Evolutionary conservation across 2,113 vertebrate species (phyloP).

Genomic region (Psilopsiagon aymara): DNA sequence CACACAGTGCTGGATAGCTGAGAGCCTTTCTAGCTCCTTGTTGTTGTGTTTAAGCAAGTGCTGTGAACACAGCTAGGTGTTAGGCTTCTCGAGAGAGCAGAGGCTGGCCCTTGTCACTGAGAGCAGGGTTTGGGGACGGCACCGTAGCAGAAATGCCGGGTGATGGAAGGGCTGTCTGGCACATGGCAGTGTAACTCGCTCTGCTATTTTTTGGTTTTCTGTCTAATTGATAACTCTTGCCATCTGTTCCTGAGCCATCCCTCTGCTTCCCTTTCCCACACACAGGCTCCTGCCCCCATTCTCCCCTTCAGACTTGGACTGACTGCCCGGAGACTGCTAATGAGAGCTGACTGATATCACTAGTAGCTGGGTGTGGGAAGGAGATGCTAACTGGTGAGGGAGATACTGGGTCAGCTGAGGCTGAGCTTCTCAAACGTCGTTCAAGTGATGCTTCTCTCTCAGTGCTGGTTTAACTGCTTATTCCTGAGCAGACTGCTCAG

Average conservation of each 20-base stretch:
- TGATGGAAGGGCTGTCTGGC: background rate
- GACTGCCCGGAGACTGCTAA: background rate
- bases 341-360: background rate
- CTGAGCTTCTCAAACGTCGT: background rate
- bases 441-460: background rate
- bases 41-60: background rate
- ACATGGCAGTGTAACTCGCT: background rate
- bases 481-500: background rate
- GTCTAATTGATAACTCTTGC: constrained; percentile 47
- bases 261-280: constrained; percentile 36
- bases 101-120: background rate
- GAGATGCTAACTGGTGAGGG: background rate
- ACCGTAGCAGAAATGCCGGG: background rate
- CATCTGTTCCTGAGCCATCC: constrained; percentile 43
- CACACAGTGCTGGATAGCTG: background rate
- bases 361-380: background rate
- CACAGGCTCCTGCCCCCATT: constrained; percentile 5
- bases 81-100: background rate
- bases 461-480: background rate
- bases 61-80: background rate
- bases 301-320: background rate
- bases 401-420: background rate
- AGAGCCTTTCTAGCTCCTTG: background rate
- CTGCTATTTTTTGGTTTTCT: background rate
- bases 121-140: background rate